Evolutionary conservation across 2,797 vertebrate species (phyloP).

Genomic region (Orientallactaga sibirica): DNA sequence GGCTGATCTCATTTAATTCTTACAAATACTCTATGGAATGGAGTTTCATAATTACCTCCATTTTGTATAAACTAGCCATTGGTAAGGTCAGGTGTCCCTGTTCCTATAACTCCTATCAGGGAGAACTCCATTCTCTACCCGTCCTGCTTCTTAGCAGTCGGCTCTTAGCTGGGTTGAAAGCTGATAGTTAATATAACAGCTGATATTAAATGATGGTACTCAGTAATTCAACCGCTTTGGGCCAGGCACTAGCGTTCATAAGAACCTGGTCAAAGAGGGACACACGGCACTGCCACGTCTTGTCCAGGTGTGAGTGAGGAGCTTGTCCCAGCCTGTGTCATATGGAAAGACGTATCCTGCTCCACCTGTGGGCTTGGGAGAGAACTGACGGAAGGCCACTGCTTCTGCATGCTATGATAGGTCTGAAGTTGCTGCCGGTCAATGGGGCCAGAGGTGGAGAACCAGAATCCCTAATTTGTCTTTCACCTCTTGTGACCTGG

Average conservation of each 20-base stretch:
- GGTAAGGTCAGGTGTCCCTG: not conserved
- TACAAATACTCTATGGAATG: not conserved
- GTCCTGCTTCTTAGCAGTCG: not conserved
- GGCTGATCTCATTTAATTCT: not conserved
- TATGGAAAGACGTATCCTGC: not conserved
- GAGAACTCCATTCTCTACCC: not conserved
- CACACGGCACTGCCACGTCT: not conserved
- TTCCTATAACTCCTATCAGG: not conserved
- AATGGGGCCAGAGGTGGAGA: not conserved
- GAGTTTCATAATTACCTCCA: not conserved
- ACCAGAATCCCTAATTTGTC: not conserved
- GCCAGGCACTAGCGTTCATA: not conserved
- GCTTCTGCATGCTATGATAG: not conserved
- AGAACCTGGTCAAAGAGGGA: not conserved
- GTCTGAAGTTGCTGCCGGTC: not conserved
- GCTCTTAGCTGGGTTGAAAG: not conserved
- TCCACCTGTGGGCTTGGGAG: not conserved
- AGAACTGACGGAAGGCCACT: not conserved
- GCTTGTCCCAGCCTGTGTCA: not conserved
- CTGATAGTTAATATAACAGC: not conserved
- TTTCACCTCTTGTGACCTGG: not conserved
- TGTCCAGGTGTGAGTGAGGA: not conserved
- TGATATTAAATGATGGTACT: not conserved
- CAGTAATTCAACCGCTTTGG: not conserved
- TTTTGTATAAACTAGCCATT: not conserved